Percentiles rank a stretch among this genome's conserved stretches.
Evolutionary conservation across 2,888 invertebrate genomes (phyloP).

Genomic region (Junonia oenone): DNA sequence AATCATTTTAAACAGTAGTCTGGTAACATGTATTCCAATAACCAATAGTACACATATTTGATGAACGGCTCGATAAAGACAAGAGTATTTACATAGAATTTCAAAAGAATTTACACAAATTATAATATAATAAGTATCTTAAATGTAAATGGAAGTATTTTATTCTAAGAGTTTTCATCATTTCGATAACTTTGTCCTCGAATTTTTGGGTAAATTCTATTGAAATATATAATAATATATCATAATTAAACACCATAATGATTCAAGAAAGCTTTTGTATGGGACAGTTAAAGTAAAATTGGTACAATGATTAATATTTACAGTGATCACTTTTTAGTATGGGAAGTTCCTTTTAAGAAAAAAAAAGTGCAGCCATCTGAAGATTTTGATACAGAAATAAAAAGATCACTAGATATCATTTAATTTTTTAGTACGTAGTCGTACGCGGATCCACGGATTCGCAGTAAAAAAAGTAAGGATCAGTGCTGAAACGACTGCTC

Average conservation of each 20-base stretch:
- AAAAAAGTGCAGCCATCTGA: conserved; percentile 7
- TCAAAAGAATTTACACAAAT: background rate
- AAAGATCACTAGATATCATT: background rate
- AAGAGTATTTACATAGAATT: background rate
- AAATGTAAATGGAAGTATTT: too few species aligned
- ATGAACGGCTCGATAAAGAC: background rate
- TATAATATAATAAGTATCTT: background rate
- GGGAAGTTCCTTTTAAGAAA: conserved; percentile 7
- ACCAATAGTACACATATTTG: background rate
- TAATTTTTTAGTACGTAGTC: too few species aligned
- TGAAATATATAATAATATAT: background rate
- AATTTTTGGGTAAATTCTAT: background rate
- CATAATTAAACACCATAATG: background rate
- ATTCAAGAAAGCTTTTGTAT: background rate
- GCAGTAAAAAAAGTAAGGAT: too few species aligned
- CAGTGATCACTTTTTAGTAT: conserved; percentile 18
- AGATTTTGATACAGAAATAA: background rate
- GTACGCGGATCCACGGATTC: too few species aligned
- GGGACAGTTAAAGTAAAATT: conserved; percentile 1
- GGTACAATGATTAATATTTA: conserved; percentile 14
- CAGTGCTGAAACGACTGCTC: too few species aligned
- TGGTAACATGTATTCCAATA: background rate
- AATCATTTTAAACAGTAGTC: too few species aligned
- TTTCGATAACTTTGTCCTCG: too few species aligned
- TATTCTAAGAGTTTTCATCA: too few species aligned